Base-by-base conservation (phyloP, 1,140 invertebrate species). In the Aricia agestis region DNA sequence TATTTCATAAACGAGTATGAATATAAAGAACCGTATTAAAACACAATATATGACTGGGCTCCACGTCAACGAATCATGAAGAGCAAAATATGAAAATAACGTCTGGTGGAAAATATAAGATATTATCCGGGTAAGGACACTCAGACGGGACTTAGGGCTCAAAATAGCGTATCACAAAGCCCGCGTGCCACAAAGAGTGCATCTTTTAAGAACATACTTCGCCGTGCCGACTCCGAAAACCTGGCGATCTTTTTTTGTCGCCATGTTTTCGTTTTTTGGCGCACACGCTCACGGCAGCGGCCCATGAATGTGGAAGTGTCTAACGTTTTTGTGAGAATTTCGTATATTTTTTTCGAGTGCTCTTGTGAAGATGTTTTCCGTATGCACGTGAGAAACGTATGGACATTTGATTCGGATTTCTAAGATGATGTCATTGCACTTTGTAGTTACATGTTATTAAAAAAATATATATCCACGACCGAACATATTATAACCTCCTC, bases 91-190 rank as follows among this genome's bases (percentile, higher is more conserved):
- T 52, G 45, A 52, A 52, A 52, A 52, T 52, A 52, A 52, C 45
- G 57, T 69, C 68, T 59, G 25, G 68, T 63, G 41, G 31, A 59
- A 69, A 57, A 61, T 41, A 57, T 31, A 57, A 41, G 36, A 57
- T 68, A 68, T 68, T 61, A 61, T 17, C 36, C 59, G 58, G 52
- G 13, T 63, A 69, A 76, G 74, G 52, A 69, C 69, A 71, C 74
- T 76, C 71, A 76, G 69, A 73, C 74, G 52, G 25, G 66, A 67
- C 69, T 71, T 68, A 70, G 63, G 63, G 71, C 68, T 68, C 74
- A 67, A 75, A 76, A 71, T 73, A 72, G 70, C 66, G 18, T 68
- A 32, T 72, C 63, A 58, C 57, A 68, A 69, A 69, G 68, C 58
- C 57, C 31, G 58, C 58, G 68, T 59, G n/a, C 58, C 32, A 61